Percentiles rank a stretch among this genome's conserved stretches.
Conservation (phyloP, 2,888 invertebrate species). For the Himalopsyche kuldschensis region DNA sequence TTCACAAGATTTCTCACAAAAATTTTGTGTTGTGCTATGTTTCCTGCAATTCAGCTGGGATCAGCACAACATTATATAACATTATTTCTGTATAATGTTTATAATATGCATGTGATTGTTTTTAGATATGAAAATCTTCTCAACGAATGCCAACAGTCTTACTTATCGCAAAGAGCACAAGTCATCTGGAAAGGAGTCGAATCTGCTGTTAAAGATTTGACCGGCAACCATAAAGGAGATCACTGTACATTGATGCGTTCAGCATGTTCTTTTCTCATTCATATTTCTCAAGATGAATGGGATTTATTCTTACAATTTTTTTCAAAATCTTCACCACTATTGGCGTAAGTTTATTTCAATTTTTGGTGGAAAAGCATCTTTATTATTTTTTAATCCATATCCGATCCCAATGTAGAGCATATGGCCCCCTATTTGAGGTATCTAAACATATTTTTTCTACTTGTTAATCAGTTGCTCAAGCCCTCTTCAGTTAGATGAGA, state of each 20-base stretch:
- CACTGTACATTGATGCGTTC: conserved; percentile 84
- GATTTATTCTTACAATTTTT: conserved; percentile 92
- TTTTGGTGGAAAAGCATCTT: too few relatives aligned
- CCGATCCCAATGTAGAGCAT: too few relatives aligned
- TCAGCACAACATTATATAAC: too few relatives aligned
- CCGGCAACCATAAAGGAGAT: conserved; percentile 67
- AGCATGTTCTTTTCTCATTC: conserved; percentile 87
- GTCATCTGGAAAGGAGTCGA: conserved; percentile 72
- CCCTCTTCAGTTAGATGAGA: too few relatives aligned
- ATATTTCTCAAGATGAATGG: conserved; percentile 93
- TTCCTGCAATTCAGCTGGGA: too few relatives aligned
- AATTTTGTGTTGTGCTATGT: too few relatives aligned
- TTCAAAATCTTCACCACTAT: conserved; percentile 63
- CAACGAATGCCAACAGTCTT: conserved; percentile 80
- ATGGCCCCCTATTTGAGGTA: too few relatives aligned
- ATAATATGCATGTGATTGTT: conserved; percentile 9
- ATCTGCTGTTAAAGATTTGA: conserved; percentile 68
- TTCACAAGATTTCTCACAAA: too few relatives aligned
- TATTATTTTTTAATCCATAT: too few relatives aligned
- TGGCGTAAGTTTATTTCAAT: conserved; percentile 62
- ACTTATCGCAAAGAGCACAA: conserved; percentile 71
- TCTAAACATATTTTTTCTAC: too few relatives aligned
- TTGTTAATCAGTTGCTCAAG: too few relatives aligned
- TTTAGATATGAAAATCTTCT: conserved; percentile 70
- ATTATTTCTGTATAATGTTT: not conserved